These are phyloP conservation scores for Caprella mutica DNA, from an alignment of 2,888 invertebrate genomes.

Conservation along the genomic window DNA sequence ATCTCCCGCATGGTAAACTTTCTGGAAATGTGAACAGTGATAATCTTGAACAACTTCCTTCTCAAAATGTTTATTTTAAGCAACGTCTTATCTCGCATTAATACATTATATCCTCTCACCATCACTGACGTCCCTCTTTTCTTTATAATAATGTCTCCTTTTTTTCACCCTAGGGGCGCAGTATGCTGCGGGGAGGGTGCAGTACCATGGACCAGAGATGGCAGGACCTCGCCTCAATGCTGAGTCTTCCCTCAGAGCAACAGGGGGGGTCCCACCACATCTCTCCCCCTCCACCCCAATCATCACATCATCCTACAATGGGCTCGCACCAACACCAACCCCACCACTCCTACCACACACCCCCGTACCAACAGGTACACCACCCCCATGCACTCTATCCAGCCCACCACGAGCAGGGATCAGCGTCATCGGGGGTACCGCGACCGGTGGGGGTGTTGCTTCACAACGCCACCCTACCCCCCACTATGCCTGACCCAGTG, in stretches of 20 bases:
- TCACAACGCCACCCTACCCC: constrained; percentile 55
- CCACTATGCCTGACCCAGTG: constrained; percentile 42
- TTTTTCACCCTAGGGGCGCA: too few relatives aligned
- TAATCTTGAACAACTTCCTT: too few relatives aligned
- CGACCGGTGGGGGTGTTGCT: constrained; percentile 46
- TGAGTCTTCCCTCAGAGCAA: constrained; percentile 53
- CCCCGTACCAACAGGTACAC: constrained; percentile 36
- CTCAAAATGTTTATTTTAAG: too few relatives aligned
- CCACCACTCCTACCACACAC: constrained; percentile 36
- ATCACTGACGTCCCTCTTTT: too few relatives aligned
- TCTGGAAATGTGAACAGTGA: too few relatives aligned
- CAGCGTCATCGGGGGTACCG: constrained; percentile 17
- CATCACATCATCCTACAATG: constrained; percentile 37
- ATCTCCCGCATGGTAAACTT: too few relatives aligned
- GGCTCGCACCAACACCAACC: constrained; percentile 36
- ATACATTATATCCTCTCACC: too few relatives aligned
- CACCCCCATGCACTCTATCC: constrained; percentile 40
- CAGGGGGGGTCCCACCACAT: constrained; percentile 34
- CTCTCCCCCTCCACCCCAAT: constrained; percentile 38
- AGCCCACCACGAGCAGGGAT: constrained; percentile 36
- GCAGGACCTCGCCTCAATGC: constrained; percentile 65
- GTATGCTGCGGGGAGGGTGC: constrained; percentile 33
- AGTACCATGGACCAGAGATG: constrained; percentile 34
- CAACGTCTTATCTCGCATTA: too few relatives aligned
- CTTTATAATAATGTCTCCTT: too few relatives aligned